A percentile compares a stretch with the other conserved stretches of the same genome.
Conservation (phyloP, 2,888 invertebrate species). For the Lasiommata megera region DNA sequence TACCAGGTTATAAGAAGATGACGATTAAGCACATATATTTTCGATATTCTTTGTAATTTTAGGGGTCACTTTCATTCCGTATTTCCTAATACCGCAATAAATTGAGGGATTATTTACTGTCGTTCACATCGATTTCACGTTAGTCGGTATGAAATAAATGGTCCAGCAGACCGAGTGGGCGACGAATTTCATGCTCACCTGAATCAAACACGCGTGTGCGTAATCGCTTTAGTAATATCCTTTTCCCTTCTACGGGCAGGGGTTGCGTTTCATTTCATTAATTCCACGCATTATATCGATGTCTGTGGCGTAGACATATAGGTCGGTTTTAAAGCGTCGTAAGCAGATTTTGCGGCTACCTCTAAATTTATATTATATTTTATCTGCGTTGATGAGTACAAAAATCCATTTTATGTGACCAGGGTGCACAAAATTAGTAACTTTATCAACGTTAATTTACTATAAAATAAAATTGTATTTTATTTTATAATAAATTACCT, state of each 20-base stretch:
- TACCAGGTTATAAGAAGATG: no score
- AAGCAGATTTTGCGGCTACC: not conserved
- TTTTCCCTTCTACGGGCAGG: slow-evolving; percentile 6
- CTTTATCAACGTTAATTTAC: no score
- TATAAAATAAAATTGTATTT: no score
- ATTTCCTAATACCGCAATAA: not conserved
- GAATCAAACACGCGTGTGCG: slow-evolving; percentile 40
- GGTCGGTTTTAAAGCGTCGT: not conserved
- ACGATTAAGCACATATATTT: no score
- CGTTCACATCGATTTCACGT: slow-evolving; percentile 62
- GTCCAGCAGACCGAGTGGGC: slow-evolving; percentile 60
- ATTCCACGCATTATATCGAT: not conserved
- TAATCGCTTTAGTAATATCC: slow-evolving; percentile 33
- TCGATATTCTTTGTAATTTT: no score
- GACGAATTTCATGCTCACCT: slow-evolving; percentile 69
- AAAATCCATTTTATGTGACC: no score
- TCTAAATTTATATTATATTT: no score
- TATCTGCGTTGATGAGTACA: no score
- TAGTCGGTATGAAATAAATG: slow-evolving; percentile 58
- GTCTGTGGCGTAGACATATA: not conserved
- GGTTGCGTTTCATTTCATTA: slow-evolving; percentile 11
- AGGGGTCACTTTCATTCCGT: not conserved
- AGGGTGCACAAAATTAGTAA: no score
- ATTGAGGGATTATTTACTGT: slow-evolving; percentile 24
- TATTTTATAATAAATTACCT: no score